Conservation (phyloP, 2,888 invertebrate genomes). For the Tipula vernalis region DNA sequence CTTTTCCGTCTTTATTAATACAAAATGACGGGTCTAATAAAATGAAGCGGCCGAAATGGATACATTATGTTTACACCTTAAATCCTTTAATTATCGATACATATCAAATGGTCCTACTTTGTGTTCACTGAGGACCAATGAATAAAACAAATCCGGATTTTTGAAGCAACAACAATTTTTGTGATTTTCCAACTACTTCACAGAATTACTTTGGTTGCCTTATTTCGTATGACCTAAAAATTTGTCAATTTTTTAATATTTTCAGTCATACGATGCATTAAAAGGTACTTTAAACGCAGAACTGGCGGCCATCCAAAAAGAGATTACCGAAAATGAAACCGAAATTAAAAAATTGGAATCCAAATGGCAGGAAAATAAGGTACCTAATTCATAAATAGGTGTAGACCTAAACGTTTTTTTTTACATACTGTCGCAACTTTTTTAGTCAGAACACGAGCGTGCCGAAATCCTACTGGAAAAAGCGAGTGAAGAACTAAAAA, state of each 20-base stretch:
- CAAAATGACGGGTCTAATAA: too few species aligned
- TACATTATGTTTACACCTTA: too few species aligned
- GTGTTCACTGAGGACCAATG: too few species aligned
- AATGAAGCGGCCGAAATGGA: too few species aligned
- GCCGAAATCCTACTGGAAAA: slow-evolving; percentile 19
- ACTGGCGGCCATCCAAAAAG: slow-evolving; percentile 16
- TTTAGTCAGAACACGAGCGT: slow-evolving; percentile 18
- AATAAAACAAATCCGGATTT: too few species aligned
- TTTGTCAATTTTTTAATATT: not conserved
- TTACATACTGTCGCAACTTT: not conserved
- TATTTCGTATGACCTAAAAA: too few species aligned
- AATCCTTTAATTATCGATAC: too few species aligned
- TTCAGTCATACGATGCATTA: slow-evolving; percentile 18
- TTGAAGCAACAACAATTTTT: too few species aligned
- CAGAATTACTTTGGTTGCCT: too few species aligned
- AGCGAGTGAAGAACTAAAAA: slow-evolving; percentile 17
- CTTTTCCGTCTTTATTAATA: too few species aligned
- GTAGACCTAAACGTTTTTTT: not conserved
- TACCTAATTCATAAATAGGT: slow-evolving; percentile 7
- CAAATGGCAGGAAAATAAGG: slow-evolving; percentile 19
- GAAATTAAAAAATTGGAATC: slow-evolving; percentile 17
- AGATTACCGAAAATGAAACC: slow-evolving; percentile 17
- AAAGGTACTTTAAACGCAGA: slow-evolving; percentile 18
- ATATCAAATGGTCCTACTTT: too few species aligned
- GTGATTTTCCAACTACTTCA: too few species aligned